phyloP scores from a whole-genome alignment of 2,888 invertebrate species.

The Drosophila nigricruria region DNA sequence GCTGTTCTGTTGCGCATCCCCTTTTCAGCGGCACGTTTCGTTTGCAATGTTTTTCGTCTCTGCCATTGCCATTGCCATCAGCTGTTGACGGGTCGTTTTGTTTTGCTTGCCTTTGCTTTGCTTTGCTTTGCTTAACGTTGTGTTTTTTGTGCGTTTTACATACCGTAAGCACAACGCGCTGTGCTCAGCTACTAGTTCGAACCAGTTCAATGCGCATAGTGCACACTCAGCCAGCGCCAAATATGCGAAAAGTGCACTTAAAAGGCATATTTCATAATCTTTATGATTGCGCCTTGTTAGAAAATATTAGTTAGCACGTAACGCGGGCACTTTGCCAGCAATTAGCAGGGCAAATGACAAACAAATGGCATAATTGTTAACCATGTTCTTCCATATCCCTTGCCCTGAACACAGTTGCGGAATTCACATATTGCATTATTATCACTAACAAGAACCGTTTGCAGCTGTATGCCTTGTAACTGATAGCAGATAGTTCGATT shows the following conservation, averaged over 20 bases:
- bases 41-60: constrained; percentile 29
- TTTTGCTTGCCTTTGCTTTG: constrained; percentile 24
- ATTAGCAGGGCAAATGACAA: constrained; percentile 14
- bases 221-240: neutral
- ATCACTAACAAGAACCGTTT: neutral
- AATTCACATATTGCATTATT: neutral
- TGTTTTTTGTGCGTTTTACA: constrained; percentile 36
- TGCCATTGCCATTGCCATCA: constrained; percentile 46
- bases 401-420: neutral
- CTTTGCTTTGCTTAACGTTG: constrained; percentile 1
- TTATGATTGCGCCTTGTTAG: constrained; percentile 8
- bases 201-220: constrained; percentile 22
- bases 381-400: constrained; percentile 6
- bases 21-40: constrained; percentile 17
- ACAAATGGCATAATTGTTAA: constrained; percentile 27
- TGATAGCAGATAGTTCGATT: neutral
- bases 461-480: neutral
- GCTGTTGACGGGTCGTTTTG: constrained; percentile 47
- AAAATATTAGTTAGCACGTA: constrained; percentile 9
- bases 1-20: constrained; percentile 12
- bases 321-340: constrained; percentile 32
- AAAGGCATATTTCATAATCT: constrained; percentile 31
- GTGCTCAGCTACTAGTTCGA: constrained; percentile 26
- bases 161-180: constrained; percentile 42
- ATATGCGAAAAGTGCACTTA: constrained; percentile 16